Percentiles rank a stretch among this genome's conserved stretches.
Evolutionary conservation across 92 coral and sea anemone genomes (phyloP).

Genomic region (Parazoanthus swiftii): DNA sequence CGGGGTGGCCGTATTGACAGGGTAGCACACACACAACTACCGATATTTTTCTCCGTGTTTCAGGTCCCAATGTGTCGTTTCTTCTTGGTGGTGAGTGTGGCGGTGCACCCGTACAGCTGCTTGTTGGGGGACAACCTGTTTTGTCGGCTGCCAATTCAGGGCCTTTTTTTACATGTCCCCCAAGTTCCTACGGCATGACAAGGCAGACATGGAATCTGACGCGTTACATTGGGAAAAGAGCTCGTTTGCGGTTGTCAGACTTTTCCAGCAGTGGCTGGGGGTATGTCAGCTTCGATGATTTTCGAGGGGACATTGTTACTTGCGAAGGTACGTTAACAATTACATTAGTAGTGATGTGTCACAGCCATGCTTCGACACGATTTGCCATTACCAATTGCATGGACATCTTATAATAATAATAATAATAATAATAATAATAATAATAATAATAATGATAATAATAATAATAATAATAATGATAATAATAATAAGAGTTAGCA

Average conservation of each 20-base stretch:
- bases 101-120: neutral
- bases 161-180: too few relatives aligned
- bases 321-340: neutral
- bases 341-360: too few relatives aligned
- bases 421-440: too few relatives aligned
- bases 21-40: too few relatives aligned
- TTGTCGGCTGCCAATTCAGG: neutral
- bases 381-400: neutral
- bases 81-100: neutral
- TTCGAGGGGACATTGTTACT: conserved; percentile 14
- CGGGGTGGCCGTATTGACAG: too few relatives aligned
- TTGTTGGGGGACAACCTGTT: neutral
- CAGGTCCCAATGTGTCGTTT: conserved; percentile 11
- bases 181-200: neutral
- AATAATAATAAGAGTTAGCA: too few relatives aligned
- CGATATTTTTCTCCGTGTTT: neutral
- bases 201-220: neutral
- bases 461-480: too few relatives aligned
- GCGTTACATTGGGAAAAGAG: conserved; percentile 4
- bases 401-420: neutral
- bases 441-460: too few relatives aligned
- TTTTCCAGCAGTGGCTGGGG: conserved; percentile 23
- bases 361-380: too few relatives aligned
- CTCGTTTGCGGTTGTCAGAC: conserved; percentile 7
- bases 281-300: conserved; percentile 11